Evolutionary conservation across 2,888 invertebrate genomes (phyloP), one percentile per base, ranked within the genome.

Genomic region (Amblyteles armatorius): DNA sequence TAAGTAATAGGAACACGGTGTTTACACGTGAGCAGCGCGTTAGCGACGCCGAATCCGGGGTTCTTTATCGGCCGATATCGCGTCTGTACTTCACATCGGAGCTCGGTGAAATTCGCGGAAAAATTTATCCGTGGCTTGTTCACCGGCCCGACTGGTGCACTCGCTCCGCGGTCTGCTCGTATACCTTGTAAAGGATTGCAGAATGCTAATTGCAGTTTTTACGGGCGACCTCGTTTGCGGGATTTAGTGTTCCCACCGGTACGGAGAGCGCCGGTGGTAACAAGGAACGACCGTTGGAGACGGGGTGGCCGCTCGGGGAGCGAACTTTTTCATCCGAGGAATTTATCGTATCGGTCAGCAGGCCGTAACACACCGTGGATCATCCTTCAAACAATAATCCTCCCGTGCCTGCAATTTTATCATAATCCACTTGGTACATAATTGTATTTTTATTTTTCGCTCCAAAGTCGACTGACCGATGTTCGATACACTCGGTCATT

Each of bases 151-250:
- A 16, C 29, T 16, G 7, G 63, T 50, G 40, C 57, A 76, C 50
- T 48, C 60, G 36, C 48, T 1, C 36, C 55, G 11, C 65, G 3
- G 48, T 57, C 16, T n/a, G 29, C 60, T 40, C 40, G 73, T 79
- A 50, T 55, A 69, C 44, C 63, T 57, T 85, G 78, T 80, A 83
- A 85, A 81, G 78, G 77, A 83, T 83, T 78, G 67, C 74, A 72
- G 77, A 84, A 79, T 82, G 82, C 79, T 86, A 86, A 86, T 83
- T 86, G 86, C 83, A 57, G 69, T 82, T 85, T 85, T 80, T 80
- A 67, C 74, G 74, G 44, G 78, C 69, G 80, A 83, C 79, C 82
- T 84, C 77, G 80, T 81, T 83, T 63, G 71, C 60, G 79, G 84
- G 76, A 81, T 86, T 85, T 79, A 80, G 87, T 85, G 77, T 69